Percentiles rank a stretch among this genome's conserved stretches.
Evolutionary conservation across 2,888 invertebrate genomes (phyloP).

Genomic region (Pyrrhosoma nymphula): DNA sequence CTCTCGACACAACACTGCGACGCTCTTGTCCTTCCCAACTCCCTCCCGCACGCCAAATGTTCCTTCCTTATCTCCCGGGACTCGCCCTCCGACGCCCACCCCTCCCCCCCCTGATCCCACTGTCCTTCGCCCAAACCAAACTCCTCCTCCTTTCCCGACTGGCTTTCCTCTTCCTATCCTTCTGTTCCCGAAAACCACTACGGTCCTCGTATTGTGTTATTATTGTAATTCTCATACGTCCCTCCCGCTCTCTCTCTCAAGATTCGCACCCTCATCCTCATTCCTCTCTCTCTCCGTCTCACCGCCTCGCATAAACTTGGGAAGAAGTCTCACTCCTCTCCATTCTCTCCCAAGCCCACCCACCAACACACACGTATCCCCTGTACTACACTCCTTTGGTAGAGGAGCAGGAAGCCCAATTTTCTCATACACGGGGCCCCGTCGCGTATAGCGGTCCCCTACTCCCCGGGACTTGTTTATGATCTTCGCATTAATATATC

Average conservation of each 20-base stretch:
- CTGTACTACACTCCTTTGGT: neutral
- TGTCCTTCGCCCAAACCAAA: slow-evolving; percentile 29
- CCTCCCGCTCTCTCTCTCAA: neutral
- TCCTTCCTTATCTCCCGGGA: slow-evolving; percentile 22
- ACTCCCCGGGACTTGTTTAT: slow-evolving; percentile 62
- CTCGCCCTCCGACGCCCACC: neutral
- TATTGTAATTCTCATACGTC: slow-evolving; percentile 66
- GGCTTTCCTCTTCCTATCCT: neutral
- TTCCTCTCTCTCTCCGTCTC: slow-evolving; percentile 6
- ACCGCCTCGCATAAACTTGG: slow-evolving; percentile 53
- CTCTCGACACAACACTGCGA: neutral
- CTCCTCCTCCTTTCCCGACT: neutral
- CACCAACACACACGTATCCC: neutral
- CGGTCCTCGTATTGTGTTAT: slow-evolving; percentile 61
- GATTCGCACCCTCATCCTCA: neutral
- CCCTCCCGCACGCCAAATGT: neutral
- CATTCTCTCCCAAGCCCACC: neutral
- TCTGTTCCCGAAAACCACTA: slow-evolving; percentile 3
- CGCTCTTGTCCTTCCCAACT: slow-evolving; percentile 31
- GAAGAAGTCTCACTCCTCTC: neutral
- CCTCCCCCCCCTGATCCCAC: neutral
- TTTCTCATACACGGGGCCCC: slow-evolving; percentile 51
- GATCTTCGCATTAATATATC: slow-evolving; percentile 65
- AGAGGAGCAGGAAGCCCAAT: slow-evolving; percentile 63
- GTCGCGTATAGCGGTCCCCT: slow-evolving; percentile 56